A percentile compares a stretch with the other conserved stretches of the same genome.
Conservation (phyloP, 2,797 vertebrate genomes). For the Sphaeramia orbicularis region DNA sequence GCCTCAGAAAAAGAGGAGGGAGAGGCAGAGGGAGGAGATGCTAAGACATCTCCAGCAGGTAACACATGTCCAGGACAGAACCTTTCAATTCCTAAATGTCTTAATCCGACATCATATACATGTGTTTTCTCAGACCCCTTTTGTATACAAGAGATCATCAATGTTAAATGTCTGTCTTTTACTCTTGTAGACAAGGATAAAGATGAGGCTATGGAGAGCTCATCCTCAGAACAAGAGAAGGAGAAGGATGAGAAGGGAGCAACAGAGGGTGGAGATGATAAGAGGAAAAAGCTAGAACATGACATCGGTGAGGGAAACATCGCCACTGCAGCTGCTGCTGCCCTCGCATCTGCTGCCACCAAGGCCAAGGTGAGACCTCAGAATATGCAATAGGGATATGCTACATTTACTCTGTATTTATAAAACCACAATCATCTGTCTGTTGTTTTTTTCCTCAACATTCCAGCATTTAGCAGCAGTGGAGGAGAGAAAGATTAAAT, state of each 20-base stretch:
- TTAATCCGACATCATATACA: too few species aligned
- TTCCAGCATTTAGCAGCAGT: conserved; percentile 94
- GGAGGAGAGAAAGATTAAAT: conserved; percentile 98
- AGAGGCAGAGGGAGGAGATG: conserved; percentile 72
- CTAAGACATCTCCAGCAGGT: conserved; percentile 72
- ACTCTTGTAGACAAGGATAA: conserved; percentile 84
- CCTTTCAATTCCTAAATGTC: background rate
- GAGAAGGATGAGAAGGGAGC: conserved; percentile 88
- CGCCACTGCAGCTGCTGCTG: conserved; percentile 95
- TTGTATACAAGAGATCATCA: background rate
- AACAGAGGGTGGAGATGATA: conserved; percentile 87
- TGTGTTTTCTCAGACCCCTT: too few species aligned
- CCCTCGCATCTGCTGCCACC: conserved; percentile 96
- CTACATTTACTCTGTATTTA: background rate
- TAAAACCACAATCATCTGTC: background rate
- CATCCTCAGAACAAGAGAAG: conserved; percentile 83
- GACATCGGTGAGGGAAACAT: conserved; percentile 97
- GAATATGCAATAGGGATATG: background rate
- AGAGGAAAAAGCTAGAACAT: conserved; percentile 92
- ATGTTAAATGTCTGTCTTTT: background rate
- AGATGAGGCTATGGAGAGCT: conserved; percentile 91
- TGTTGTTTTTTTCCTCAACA: background rate
- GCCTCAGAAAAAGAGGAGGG: conserved; percentile 75
- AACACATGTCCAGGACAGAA: conserved; percentile 15
- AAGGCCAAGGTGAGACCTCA: conserved; percentile 93